Base-by-base conservation (phyloP, 2,888 invertebrate species). In the Cordylochernes scorpioides region DNA sequence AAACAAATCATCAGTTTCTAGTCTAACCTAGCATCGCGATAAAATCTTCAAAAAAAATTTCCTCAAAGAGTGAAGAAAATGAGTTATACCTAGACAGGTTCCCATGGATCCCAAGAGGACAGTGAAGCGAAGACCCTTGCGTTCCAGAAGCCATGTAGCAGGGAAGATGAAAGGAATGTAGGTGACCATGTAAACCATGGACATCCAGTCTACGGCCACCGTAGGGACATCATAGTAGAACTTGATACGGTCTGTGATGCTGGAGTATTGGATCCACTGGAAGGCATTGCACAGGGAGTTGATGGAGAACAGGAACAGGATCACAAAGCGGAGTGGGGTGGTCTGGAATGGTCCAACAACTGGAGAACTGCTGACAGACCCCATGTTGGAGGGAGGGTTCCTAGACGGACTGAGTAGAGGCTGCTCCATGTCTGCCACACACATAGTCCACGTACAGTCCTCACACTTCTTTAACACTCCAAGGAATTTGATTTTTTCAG, bases 121-220 rank as follows among this genome's bases (percentile, higher is more conserved):
- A 7, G 46, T 48, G 10, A 45, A 40, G 10, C 54, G 41, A 9
- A 55, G 45, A 7, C 54, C 94, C 60, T 71, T 68, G 61, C 71
- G 77, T 52, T 94, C 84, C 44, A 99, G 62, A 32, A 97, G 64
- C 68, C 77, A 97, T 50, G 88, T 84, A 15, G 77, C 91, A 2
- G 97, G 97, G 49, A 97, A 82, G 46, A 99, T 84, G 43, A 94
- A 68, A 6, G 91, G 82, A 46, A 97, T 84, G 55, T 99, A 99
- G 3, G 72, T 65, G 41, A 84, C 65, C 94, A 97, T 97, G 58
- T 72, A 99, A 46, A 94, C 67, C 77, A 97, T 80, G 24, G 88
- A 88, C 14, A 91, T 78, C 88, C 86, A 88, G 54, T 94, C 75
- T 30, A 97, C 75, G 46, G 65, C 63, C 40, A 65, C 30, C 13